Percentiles rank a stretch among this genome's conserved stretches.
These are phyloP conservation scores for Coenonympha arcania DNA, from an alignment of 2,888 invertebrate genomes.

Conservation along the genomic window DNA sequence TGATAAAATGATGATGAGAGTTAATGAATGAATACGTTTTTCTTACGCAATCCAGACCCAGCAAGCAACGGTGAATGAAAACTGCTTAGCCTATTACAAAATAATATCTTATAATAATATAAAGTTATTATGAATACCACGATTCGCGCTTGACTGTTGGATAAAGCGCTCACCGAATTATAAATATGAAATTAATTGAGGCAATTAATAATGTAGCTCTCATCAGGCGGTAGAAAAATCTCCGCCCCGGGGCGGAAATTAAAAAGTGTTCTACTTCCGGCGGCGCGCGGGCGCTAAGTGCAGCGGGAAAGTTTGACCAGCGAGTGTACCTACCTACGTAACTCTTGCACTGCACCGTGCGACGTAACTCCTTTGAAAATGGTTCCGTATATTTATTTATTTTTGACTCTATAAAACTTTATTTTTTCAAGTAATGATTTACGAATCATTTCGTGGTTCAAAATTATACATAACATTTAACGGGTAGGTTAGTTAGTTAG, in stretches of 20 bases:
- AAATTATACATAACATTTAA: too few species aligned
- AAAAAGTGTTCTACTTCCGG: conserved; percentile 65
- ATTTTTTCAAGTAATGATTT: too few species aligned
- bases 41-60: too few species aligned
- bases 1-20: too few species aligned
- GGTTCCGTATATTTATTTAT: conserved; percentile 3
- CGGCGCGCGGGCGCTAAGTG: conserved; percentile 55
- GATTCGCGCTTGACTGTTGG: conserved; percentile 1
- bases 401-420: too few species aligned
- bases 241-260: conserved; percentile 62
- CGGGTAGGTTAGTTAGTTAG: too few species aligned
- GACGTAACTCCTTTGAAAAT: background rate
- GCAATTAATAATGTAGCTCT: conserved; percentile 64
- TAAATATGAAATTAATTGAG: conserved; percentile 70
- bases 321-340: background rate
- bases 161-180: conserved; percentile 36
- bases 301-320: conserved; percentile 55
- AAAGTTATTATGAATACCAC: too few species aligned
- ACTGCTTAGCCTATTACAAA: too few species aligned
- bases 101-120: too few species aligned
- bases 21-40: too few species aligned
- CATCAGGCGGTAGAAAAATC: conserved; percentile 68
- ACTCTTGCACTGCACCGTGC: background rate
- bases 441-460: too few species aligned
- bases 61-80: too few species aligned